Conservation (phyloP, 2,888 invertebrate genomes). For the Pristionchus entomophagus region DNA sequence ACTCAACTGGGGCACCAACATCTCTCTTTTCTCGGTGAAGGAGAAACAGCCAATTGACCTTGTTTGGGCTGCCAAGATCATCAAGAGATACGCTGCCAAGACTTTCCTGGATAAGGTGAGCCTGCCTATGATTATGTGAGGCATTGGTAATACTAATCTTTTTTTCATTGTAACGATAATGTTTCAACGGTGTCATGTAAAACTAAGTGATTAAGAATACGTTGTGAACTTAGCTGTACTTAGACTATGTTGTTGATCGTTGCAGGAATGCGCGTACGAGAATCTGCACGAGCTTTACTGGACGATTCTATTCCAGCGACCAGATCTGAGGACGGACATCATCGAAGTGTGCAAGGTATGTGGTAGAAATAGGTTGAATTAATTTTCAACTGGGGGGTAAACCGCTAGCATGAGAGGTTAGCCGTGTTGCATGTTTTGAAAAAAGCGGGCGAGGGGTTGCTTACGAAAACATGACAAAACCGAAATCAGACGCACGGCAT, state of each 20-base stretch:
- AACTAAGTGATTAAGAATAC: too few species aligned
- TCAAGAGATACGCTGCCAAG: constrained; percentile 62
- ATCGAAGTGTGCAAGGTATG: not conserved
- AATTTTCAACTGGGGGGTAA: too few species aligned
- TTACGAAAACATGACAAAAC: too few species aligned
- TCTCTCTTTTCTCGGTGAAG: constrained; percentile 33
- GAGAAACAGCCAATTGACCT: constrained; percentile 48
- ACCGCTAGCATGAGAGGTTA: too few species aligned
- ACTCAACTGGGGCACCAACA: too few species aligned
- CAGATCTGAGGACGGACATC: constrained; percentile 52
- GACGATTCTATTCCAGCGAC: constrained; percentile 64
- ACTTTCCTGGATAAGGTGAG: constrained; percentile 58
- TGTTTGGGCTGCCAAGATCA: constrained; percentile 62
- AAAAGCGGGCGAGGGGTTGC: too few species aligned
- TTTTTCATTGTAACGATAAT: not conserved
- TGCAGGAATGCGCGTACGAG: constrained; percentile 60
- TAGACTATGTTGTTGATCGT: too few species aligned
- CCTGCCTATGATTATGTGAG: not conserved
- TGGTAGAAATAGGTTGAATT: too few species aligned
- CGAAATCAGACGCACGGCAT: too few species aligned
- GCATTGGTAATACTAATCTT: not conserved
- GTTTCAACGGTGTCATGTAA: not conserved
- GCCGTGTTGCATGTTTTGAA: too few species aligned
- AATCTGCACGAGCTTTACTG: constrained; percentile 64
- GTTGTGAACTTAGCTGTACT: too few species aligned